Percentiles rank a stretch among this genome's conserved stretches.
These are phyloP conservation scores for Gymnarchus niloticus DNA, from an alignment of 2,113 vertebrate genomes.

Conservation along the genomic window DNA sequence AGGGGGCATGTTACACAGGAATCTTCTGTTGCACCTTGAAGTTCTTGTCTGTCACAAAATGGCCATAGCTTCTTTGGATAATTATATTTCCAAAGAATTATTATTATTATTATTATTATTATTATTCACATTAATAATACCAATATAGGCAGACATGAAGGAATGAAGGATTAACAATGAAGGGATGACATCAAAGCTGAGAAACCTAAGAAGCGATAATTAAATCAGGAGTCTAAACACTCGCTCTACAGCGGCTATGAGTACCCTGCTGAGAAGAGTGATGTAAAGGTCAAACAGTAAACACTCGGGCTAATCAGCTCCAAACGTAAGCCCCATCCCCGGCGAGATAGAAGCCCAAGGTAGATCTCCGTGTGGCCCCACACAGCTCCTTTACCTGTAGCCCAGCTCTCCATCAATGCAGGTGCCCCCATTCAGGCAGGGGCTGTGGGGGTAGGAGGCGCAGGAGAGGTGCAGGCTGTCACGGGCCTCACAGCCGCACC, in stretches of 20 bases:
- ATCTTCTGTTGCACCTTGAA: background rate
- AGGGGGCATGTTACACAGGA: background rate
- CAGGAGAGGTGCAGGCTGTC: constrained; percentile 65
- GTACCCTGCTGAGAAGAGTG: background rate
- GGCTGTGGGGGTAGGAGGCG: constrained; percentile 64
- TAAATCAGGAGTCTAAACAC: background rate
- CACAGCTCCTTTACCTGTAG: constrained; percentile 63
- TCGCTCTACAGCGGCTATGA: too few species aligned
- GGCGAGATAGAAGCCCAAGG: background rate
- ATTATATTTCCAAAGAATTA: too few species aligned
- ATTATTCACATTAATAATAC: too few species aligned
- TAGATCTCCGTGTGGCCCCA: background rate
- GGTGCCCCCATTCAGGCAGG: constrained; percentile 76
- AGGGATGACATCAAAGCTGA: too few species aligned
- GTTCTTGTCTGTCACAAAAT: background rate
- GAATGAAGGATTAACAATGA: too few species aligned
- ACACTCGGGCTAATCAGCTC: background rate
- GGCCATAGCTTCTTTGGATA: background rate
- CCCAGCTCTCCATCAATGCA: constrained; percentile 72
- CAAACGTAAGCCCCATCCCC: background rate
- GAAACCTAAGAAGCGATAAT: too few species aligned
- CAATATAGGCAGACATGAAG: too few species aligned
- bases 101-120: too few species aligned
- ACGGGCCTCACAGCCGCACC: constrained; percentile 69
- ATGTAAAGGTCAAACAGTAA: background rate